These are phyloP conservation scores for Indicator maculatus DNA, from an alignment of 2,113 vertebrate genomes.

Conservation along the genomic window DNA sequence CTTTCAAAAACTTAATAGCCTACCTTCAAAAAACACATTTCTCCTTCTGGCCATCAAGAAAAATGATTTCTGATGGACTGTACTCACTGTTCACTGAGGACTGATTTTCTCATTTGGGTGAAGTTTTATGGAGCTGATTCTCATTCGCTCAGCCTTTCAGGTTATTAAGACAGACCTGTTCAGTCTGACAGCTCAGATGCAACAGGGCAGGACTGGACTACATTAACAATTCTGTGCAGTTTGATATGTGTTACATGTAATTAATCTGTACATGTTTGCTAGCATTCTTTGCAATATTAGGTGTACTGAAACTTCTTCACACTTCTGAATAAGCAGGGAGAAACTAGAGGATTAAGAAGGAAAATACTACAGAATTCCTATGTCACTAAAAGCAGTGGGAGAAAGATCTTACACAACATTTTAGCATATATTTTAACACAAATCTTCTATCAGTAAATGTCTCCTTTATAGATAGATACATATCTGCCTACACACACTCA, in stretches of 20 bases:
- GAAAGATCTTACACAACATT: not conserved
- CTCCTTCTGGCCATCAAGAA: constrained; percentile 39
- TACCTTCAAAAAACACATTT: constrained; percentile 34
- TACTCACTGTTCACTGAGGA: not conserved
- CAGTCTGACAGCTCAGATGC: not conserved
- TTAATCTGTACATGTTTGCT: no score
- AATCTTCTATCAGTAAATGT: not conserved
- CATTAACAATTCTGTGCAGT: not conserved
- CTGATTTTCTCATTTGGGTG: constrained; percentile 49
- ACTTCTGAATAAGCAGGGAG: not conserved
- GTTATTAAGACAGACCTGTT: constrained; percentile 19
- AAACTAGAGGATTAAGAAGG: not conserved
- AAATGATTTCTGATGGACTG: constrained; percentile 51
- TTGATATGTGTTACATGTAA: not conserved
- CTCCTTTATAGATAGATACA: not conserved
- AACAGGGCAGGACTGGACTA: not conserved
- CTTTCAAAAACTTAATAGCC: constrained; percentile 39
- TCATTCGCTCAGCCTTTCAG: not conserved
- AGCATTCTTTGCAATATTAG: not conserved
- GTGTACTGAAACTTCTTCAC: not conserved
- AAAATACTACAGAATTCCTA: not conserved
- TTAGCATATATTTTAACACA: not conserved
- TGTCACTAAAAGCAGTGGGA: not conserved
- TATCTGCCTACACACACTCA: not conserved
- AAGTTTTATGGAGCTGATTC: constrained; percentile 24